phyloP scores from a whole-genome alignment of 2,113 vertebrate species.

The Antennarius striatus region DNA sequence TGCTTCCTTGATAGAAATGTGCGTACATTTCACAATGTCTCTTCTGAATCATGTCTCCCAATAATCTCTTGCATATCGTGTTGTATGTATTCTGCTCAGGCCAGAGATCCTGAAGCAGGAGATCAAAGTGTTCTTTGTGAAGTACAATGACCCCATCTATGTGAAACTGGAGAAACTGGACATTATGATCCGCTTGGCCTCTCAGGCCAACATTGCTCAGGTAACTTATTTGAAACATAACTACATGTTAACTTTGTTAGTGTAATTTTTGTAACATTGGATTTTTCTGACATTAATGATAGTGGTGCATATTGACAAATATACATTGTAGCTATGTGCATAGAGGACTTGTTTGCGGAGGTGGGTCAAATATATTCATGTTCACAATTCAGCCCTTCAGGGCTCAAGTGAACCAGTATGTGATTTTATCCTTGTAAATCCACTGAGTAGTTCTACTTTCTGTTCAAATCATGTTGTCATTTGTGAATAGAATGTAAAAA shows the following conservation, averaged over 20 bases:
- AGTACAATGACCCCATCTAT: slow-evolving; percentile 99
- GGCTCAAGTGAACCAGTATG: background rate
- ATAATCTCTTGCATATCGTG: slow-evolving; percentile 10
- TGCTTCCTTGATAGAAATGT: no score
- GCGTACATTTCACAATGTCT: background rate
- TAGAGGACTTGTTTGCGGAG: background rate
- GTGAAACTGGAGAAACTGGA: slow-evolving; percentile 99
- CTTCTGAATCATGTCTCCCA: background rate
- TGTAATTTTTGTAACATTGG: background rate
- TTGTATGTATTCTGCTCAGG: slow-evolving; percentile 66
- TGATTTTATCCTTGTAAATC: no score
- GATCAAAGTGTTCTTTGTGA: slow-evolving; percentile 99
- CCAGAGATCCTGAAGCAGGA: slow-evolving; percentile 99
- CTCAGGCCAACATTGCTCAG: slow-evolving; percentile 99
- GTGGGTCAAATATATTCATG: background rate
- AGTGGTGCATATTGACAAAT: background rate
- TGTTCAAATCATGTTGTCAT: background rate
- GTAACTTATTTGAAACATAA: slow-evolving; percentile 65
- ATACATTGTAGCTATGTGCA: no score
- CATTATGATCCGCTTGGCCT: slow-evolving; percentile 98
- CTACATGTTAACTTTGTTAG: background rate
- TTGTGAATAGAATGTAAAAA: background rate
- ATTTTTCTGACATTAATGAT: background rate
- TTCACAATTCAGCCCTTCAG: background rate
- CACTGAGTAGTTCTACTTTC: no score